phyloP scores from a whole-genome alignment of 2,113 vertebrate species.

The Anoplopoma fimbria region DNA sequence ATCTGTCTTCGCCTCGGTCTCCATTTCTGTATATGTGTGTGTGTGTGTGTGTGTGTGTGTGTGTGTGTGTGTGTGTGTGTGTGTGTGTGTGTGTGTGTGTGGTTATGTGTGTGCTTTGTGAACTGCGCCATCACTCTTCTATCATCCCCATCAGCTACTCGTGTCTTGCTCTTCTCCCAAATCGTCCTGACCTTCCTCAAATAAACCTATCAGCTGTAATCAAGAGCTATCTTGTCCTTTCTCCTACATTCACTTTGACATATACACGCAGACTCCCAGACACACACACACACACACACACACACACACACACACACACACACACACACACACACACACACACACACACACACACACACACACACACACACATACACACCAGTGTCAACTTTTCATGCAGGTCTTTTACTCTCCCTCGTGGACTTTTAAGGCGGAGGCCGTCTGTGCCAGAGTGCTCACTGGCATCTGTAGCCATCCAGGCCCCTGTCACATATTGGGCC shows the following conservation, averaged over 20 bases:
- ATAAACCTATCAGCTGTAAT: constrained; percentile 79
- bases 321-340: constrained; percentile 7
- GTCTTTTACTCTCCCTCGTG: constrained; percentile 55
- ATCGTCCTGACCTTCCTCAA: constrained; percentile 78
- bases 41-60: background rate
- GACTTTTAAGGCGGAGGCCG: constrained; percentile 36
- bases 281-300: constrained; percentile 12
- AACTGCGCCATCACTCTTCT: constrained; percentile 43
- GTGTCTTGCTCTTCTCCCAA: constrained; percentile 68
- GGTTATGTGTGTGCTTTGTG: constrained; percentile 13
- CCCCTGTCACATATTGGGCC: constrained; percentile 12
- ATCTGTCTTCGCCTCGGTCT: constrained; percentile 43
- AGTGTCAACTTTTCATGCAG: constrained; percentile 46
- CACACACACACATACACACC: background rate
- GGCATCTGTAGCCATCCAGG: constrained; percentile 30
- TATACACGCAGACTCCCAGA: constrained; percentile 39
- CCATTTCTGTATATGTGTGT: background rate
- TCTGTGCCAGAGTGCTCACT: constrained; percentile 22
- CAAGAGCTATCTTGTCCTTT: constrained; percentile 67
- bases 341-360: constrained; percentile 15
- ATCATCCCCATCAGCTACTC: constrained; percentile 73
- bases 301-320: background rate
- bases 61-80: background rate
- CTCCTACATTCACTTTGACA: constrained; percentile 69
- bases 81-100: constrained; percentile 2